phyloP scores from a whole-genome alignment of 2,888 invertebrate species.

The Camptogramma bilineatum region DNA sequence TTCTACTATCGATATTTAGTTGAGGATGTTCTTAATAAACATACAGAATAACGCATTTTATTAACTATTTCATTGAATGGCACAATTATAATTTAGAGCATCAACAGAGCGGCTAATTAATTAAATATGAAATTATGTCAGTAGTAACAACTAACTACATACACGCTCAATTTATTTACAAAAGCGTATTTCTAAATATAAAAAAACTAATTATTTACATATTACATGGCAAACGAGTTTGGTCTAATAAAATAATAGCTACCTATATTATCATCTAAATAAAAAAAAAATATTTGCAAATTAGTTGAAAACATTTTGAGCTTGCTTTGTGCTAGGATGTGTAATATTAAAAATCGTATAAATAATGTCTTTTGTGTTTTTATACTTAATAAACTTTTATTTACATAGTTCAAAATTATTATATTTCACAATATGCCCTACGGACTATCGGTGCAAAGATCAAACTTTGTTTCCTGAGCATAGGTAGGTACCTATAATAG shows the following conservation, averaged over 20 bases:
- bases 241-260: conserved; percentile 54
- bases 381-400: conserved; percentile 42
- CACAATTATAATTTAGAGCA: conserved; percentile 66
- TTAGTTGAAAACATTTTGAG: conserved; percentile 40
- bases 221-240: conserved; percentile 80
- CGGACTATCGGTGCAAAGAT: no score
- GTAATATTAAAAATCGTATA: conserved; percentile 40
- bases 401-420: conserved; percentile 19
- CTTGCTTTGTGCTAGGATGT: conserved; percentile 39
- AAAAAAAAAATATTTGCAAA: conserved; percentile 39
- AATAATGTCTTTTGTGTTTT: conserved; percentile 62
- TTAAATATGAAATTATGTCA: conserved; percentile 40
- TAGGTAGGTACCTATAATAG: no score
- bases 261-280: conserved; percentile 13
- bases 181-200: conserved; percentile 50
- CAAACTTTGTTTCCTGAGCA: no score
- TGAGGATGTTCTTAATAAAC: conserved; percentile 26
- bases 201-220: conserved; percentile 65
- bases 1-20: background rate
- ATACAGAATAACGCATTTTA: conserved; percentile 28
- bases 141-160: conserved; percentile 18
- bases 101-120: conserved; percentile 48
- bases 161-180: conserved; percentile 40
- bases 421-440: background rate
- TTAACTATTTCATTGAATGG: conserved; percentile 63